phyloP scores from a whole-genome alignment of 2,888 invertebrate genomes.

The Zygothrica quintamaculata region DNA sequence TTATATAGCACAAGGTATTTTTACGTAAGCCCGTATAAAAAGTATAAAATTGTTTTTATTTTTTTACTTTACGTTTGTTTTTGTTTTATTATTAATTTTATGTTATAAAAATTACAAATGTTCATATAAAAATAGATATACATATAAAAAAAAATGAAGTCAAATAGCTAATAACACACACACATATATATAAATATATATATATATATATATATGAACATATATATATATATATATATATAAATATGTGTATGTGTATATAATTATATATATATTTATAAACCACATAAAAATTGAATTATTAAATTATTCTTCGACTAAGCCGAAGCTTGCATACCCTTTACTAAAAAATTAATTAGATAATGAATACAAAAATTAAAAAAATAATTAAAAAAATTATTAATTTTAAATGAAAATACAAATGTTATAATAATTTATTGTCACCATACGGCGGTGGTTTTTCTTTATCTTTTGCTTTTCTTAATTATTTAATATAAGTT shows the following conservation, averaged over 20 bases:
- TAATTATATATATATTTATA: constrained; percentile 1
- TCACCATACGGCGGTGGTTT: constrained; percentile 31
- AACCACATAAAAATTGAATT: constrained; percentile 24
- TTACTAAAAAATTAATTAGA: background rate
- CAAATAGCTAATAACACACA: constrained; percentile 60
- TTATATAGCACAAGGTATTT: constrained; percentile 71
- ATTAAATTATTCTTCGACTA: constrained; percentile 16
- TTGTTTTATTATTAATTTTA: too few relatives aligned
- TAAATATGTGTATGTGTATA: constrained; percentile 12
- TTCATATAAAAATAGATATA: constrained; percentile 77
- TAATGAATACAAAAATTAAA: background rate
- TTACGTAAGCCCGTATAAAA: constrained; percentile 76
- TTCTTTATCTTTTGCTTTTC: background rate
- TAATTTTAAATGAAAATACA: constrained; percentile 9
- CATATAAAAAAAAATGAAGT: constrained; percentile 65
- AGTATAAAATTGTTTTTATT: constrained; percentile 71
- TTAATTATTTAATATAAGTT: too few relatives aligned
- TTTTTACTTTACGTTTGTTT: constrained; percentile 52
- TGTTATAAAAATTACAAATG: constrained; percentile 76
- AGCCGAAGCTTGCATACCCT: constrained; percentile 43
- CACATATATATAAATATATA: constrained; percentile 32
- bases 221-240: constrained; percentile 12
- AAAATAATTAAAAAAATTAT: background rate
- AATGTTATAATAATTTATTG: constrained; percentile 17
- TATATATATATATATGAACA: constrained; percentile 4